phyloP scores from a whole-genome alignment of 2,888 invertebrate species.

The Brachyopa scutellaris region DNA sequence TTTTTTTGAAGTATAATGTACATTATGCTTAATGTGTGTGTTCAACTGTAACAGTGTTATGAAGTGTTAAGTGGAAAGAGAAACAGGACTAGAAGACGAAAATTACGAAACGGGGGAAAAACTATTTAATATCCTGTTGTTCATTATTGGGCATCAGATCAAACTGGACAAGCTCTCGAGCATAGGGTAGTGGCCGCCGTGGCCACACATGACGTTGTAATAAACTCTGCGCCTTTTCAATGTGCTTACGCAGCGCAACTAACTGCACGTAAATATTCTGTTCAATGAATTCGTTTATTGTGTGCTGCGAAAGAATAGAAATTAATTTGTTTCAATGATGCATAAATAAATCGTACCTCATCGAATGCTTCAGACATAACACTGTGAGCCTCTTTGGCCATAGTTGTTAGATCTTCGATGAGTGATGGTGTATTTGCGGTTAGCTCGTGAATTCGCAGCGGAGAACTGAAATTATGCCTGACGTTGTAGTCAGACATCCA shows the following conservation, averaged over 20 bases:
- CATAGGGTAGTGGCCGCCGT: constrained; percentile 83
- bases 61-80: constrained; percentile 55
- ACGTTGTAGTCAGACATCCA: constrained; percentile 89
- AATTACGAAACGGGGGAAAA: neutral
- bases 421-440: constrained; percentile 84
- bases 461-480: constrained; percentile 87
- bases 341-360: constrained; percentile 78
- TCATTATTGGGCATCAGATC: constrained; percentile 74
- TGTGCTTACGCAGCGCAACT: constrained; percentile 83
- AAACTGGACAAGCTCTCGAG: constrained; percentile 75
- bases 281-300: constrained; percentile 86
- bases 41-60: constrained; percentile 64
- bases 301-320: constrained; percentile 74
- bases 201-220: constrained; percentile 84
- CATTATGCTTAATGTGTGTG: constrained; percentile 47
- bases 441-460: constrained; percentile 85
- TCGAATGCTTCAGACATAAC: constrained; percentile 85
- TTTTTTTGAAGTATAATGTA: neutral
- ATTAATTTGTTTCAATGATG: neutral
- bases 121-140: constrained; percentile 60
- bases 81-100: constrained; percentile 38
- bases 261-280: constrained; percentile 85
- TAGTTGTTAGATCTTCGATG: constrained; percentile 83
- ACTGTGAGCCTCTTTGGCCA: constrained; percentile 84
- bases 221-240: constrained; percentile 83